Percentiles rank a stretch among this genome's conserved stretches.
These are phyloP conservation scores for Collichthys lucidus DNA, from an alignment of 2,113 vertebrate genomes.

Conservation along the genomic window DNA sequence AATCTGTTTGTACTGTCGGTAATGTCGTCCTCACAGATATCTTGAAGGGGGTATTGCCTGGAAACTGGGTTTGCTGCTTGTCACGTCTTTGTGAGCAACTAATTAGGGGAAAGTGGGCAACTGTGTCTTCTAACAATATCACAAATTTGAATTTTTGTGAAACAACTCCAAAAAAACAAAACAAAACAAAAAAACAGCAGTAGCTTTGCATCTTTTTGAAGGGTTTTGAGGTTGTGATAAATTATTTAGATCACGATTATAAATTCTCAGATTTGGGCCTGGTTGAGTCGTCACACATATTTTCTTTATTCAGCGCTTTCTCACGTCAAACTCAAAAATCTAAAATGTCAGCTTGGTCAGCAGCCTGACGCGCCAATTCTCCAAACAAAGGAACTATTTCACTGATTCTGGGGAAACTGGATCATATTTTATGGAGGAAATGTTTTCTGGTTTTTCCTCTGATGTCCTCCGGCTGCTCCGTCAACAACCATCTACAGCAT, in stretches of 20 bases:
- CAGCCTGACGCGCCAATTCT: too few relatives aligned
- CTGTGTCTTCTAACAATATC: background rate
- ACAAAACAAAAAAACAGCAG: background rate
- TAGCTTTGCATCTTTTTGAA: background rate
- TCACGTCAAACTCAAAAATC: too few relatives aligned
- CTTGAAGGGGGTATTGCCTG: background rate
- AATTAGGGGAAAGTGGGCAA: constrained; percentile 24
- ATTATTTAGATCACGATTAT: background rate
- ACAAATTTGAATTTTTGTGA: background rate
- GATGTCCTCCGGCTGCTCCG: too few relatives aligned
- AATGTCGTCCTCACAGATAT: background rate
- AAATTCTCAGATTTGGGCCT: background rate
- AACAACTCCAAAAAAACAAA: background rate
- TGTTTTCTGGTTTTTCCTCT: too few relatives aligned
- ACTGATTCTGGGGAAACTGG: too few relatives aligned
- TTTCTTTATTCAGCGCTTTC: too few relatives aligned
- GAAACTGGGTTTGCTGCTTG: background rate
- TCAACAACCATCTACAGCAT: too few relatives aligned
- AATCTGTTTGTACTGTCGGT: background rate
- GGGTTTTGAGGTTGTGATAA: background rate
- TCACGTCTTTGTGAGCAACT: constrained; percentile 12
- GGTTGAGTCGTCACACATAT: too few relatives aligned
- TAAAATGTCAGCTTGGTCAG: too few relatives aligned
- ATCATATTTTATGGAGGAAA: too few relatives aligned
- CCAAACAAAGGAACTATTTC: too few relatives aligned